Evolutionary conservation across 2,888 invertebrate species (phyloP).

Genomic region (Rhyacophila evoluta): DNA sequence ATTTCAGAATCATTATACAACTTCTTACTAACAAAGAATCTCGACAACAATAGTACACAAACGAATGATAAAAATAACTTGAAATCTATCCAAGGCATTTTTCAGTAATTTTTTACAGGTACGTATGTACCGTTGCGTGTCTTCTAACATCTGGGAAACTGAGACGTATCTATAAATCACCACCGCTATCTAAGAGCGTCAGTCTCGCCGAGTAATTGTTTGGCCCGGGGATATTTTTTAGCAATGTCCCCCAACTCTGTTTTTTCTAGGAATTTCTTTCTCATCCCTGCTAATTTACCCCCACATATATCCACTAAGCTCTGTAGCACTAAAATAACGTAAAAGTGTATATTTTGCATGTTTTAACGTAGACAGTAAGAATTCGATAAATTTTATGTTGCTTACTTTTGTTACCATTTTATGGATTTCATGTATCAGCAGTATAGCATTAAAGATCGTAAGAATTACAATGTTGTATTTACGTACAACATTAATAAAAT

Average conservation of each 20-base stretch:
- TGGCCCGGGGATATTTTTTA: conserved; percentile 46
- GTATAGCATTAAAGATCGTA: too few species aligned
- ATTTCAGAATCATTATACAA: too few species aligned
- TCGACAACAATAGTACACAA: too few species aligned
- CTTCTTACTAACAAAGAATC: too few species aligned
- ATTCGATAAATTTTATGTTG: too few species aligned
- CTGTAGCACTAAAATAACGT: neutral
- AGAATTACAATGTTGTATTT: too few species aligned
- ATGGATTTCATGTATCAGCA: too few species aligned
- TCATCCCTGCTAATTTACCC: neutral
- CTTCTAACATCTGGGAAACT: neutral
- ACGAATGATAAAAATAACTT: neutral
- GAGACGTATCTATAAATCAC: conserved; percentile 40
- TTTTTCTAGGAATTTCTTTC: conserved; percentile 3
- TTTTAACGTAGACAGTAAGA: too few species aligned
- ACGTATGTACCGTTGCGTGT: neutral
- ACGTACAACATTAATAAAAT: too few species aligned
- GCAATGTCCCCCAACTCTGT: neutral
- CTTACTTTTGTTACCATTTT: too few species aligned
- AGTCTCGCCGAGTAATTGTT: conserved; percentile 46
- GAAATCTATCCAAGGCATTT: neutral
- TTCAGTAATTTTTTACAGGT: neutral
- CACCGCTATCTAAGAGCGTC: conserved; percentile 40
- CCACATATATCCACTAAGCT: neutral
- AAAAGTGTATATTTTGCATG: neutral